Percentiles rank a stretch among this genome's conserved stretches.
Conservation (phyloP, 2,888 invertebrate species). For the Melanchra persicariae region DNA sequence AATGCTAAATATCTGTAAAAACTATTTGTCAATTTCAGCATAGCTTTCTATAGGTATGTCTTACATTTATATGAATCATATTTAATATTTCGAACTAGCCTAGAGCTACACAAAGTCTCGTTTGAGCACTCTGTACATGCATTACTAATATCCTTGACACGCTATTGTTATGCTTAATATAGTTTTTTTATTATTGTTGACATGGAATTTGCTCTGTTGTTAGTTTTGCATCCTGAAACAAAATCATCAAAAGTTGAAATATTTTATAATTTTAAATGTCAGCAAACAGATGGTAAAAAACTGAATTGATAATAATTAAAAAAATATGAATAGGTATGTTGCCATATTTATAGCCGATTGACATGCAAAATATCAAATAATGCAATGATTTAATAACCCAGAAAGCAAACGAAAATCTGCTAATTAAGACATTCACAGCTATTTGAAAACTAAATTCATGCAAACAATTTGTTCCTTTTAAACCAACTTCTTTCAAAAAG, state of each 20-base stretch:
- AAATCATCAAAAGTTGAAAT: slow-evolving; percentile 66
- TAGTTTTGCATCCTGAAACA: slow-evolving; percentile 80
- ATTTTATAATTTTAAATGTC: slow-evolving; percentile 28
- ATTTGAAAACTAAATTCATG: slow-evolving; percentile 20
- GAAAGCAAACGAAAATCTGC: slow-evolving; percentile 9
- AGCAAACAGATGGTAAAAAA: slow-evolving; percentile 24
- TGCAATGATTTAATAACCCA: slow-evolving; percentile 4
- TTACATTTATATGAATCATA: slow-evolving; percentile 74
- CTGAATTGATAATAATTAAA: not conserved
- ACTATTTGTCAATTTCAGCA: slow-evolving; percentile 88
- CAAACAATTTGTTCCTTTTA: not conserved
- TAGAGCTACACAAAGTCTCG: slow-evolving; percentile 66
- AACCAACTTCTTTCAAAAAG: too few relatives aligned
- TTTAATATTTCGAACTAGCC: slow-evolving; percentile 68
- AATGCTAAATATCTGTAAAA: slow-evolving; percentile 86
- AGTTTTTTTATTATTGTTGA: slow-evolving; percentile 64
- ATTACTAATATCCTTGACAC: slow-evolving; percentile 67
- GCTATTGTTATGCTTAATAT: slow-evolving; percentile 59
- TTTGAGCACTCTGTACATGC: slow-evolving; percentile 70
- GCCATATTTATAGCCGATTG: slow-evolving; percentile 25
- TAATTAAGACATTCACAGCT: not conserved
- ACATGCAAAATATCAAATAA: slow-evolving; percentile 46
- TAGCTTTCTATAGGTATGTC: slow-evolving; percentile 80
- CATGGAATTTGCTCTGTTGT: slow-evolving; percentile 86
- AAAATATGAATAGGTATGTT: slow-evolving; percentile 30